Evolutionary conservation across 2,797 vertebrate genomes (phyloP).

Genomic region (Cirrhinus molitorella): DNA sequence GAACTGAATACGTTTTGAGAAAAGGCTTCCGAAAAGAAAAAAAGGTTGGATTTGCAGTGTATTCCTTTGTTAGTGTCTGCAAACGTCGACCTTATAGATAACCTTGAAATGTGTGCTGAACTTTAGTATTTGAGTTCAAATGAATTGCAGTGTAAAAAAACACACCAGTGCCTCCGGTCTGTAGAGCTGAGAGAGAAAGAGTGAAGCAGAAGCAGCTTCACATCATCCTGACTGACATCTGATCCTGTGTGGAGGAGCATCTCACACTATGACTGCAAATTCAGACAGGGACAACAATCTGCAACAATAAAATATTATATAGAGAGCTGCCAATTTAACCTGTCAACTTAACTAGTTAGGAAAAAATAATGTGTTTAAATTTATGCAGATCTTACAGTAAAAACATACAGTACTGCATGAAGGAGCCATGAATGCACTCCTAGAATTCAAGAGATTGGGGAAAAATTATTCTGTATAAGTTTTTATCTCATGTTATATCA

Average conservation of each 20-base stretch:
- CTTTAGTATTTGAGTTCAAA: not conserved
- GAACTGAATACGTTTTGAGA: not conserved
- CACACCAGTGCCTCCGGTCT: not conserved
- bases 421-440: too few species aligned
- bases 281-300: not conserved
- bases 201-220: not conserved
- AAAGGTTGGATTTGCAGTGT: not conserved
- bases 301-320: not conserved
- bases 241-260: not conserved
- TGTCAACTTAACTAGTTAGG: not conserved
- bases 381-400: too few species aligned
- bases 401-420: too few species aligned
- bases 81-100: not conserved
- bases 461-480: too few species aligned
- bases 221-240: not conserved
- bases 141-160: not conserved
- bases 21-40: not conserved
- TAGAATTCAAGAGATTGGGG: too few species aligned
- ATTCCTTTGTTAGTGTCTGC: not conserved
- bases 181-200: not conserved
- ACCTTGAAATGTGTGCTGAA: not conserved
- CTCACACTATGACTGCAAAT: not conserved
- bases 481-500: too few species aligned
- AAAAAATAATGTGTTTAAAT: not conserved
- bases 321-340: not conserved